Evolutionary conservation across 2,113 vertebrate species (phyloP).

Genomic region (Sus scrofa): T2T-Sscrofa CM000829.6:43497501-43498000

Average conservation of each 20-base stretch:
- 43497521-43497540: not conserved
- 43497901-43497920: not conserved
- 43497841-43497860: not conserved
- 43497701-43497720: not conserved
- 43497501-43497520: not conserved
- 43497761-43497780: not conserved
- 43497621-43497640: not conserved
- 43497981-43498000: not conserved
- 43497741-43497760: not conserved
- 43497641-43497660: not conserved
- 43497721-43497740: not conserved
- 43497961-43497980: not conserved
- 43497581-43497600: not conserved
- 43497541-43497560: not conserved
- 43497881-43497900: not conserved
- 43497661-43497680: not conserved
- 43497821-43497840: not conserved
- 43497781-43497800: not conserved
- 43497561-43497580: not conserved
- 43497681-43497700: not conserved
- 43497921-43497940: not conserved
- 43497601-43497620: slow-evolving; percentile 12
- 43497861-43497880: not conserved
- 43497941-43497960: not conserved
- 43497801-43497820: not conserved